Evolutionary conservation across 2,113 vertebrate genomes (phyloP), one percentile per base, ranked within the genome.

Genomic region (Tragulus kanchil): DNA sequence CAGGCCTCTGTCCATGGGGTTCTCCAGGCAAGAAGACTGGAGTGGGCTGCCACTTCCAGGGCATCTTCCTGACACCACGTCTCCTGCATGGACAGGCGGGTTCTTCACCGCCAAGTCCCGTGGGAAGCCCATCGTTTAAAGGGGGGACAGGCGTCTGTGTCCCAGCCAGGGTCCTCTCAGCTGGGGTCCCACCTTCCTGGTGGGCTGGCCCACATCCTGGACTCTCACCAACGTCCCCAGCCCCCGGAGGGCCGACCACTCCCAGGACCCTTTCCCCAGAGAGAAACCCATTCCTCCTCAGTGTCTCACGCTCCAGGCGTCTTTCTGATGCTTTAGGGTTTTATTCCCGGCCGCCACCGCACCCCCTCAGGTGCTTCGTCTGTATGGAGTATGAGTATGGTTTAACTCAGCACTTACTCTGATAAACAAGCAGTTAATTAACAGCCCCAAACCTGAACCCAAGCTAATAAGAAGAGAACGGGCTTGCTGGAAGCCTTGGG

Each of bases 201-300:
- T 12, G 8, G n/a, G 4, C 25, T 1, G 17, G 36, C 59, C 52
- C 2, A 4, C 6, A 26, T 13, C 19, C 77, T 23, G 15, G 69
- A 6, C 28, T n/a, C 26, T 10, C 28, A 17, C 56, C 52, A 0
- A 86, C 10, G 6, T 23, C 54, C 4, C 48, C 0, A 0, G 8
- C 13, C 1, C 59, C 6, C 1, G 26, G 58, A 83, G 8, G 13
- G 52, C 19, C 82, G 17, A 2, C 21, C 10, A 3, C 5, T 9
- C 0, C 0, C 0, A 0, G 54, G 48, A 42, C 21, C 26, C 3
- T 62, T 3, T 8, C 42, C n/a, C 54, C 48, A 1, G 71, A 23
- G 17, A 45, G 4, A 58, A 28, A 21, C 4, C 67, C 5, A n/a
- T 5, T 11, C 6, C 36, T 36, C 36, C 36, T 36, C 36, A 36